Base-by-base conservation (phyloP, 2,113 vertebrate genomes). In the Hydrolagus affinis region DNA sequence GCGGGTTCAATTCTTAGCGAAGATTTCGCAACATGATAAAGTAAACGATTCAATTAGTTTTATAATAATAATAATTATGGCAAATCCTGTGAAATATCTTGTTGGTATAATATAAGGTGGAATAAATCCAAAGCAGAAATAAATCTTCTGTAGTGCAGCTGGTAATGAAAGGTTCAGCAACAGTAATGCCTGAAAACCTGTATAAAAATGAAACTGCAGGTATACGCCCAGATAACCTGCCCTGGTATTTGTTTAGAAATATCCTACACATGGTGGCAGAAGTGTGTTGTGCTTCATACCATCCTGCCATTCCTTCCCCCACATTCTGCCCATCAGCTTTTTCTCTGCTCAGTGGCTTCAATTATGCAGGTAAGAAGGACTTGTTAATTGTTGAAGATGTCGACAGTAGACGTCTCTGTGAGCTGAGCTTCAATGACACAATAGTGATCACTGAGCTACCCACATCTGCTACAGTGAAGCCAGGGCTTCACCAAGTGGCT, bases 401-500 rank as follows among this genome's bases (percentile, higher is more conserved):
- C 44, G 64, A 28, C 3, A 9, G 72, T 56, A 2, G 72, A 74
- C 44, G 21, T 15, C 15, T 21, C 73, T 75, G 19, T 75, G 73
- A 75, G 56, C 73, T 56, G 19, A 44, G 44, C 44, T 44, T 44
- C 44, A 44, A 6, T 17, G 14, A 19, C 11, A 19, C 11, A 21
- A 28, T 21, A 19, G 12, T 68, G 17, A 32, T 32, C 10, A 19
- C 19, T 59, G 44, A 77, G 57, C 25, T 60, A 78, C 12, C n/a
- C 59, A 15, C n/a, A 25, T 21, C 59, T 62, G 28, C 12, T 28
- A 57, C 76, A 80, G 19, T 62, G 76, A 78, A 62, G n/a, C 21
- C 57, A 11, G 25, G 75, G n/a, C 8, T 60, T 77, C 75, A 77
- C n/a, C 25, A 78, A 72, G 70, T 28, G 60, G 76, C 23, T 78